Percentiles rank a stretch among this genome's conserved stretches.
phyloP scores from a whole-genome alignment of 2,797 vertebrate genomes.

The Gephyroberyx darwinii region DNA sequence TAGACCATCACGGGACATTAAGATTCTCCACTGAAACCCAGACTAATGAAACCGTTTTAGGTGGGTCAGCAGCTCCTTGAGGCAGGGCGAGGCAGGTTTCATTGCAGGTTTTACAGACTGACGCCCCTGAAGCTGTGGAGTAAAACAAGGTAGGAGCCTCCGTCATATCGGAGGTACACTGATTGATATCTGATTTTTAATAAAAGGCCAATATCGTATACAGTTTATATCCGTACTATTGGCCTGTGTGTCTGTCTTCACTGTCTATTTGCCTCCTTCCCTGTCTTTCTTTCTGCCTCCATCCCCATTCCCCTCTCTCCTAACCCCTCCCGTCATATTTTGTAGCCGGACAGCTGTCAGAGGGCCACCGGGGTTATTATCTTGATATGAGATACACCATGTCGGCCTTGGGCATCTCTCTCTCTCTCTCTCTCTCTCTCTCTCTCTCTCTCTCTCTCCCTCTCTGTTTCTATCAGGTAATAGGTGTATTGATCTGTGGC shows the following conservation, averaged over 20 bases:
- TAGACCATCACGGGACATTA: too few relatives aligned
- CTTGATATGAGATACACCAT: conserved; percentile 73
- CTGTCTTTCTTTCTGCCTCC: neutral
- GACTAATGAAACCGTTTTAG: too few relatives aligned
- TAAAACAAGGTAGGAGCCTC: too few relatives aligned
- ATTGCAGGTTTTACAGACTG: too few relatives aligned
- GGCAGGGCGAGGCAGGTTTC: too few relatives aligned
- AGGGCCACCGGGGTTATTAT: conserved; percentile 71
- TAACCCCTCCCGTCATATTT: conserved; percentile 43
- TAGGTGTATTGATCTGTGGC: conserved; percentile 69
- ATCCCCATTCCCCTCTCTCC: conserved; percentile 9
- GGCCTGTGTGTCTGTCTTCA: neutral
- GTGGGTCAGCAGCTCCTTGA: too few relatives aligned
- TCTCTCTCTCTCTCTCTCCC: conserved; percentile 21
- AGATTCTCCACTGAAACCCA: too few relatives aligned
- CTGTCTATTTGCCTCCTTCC: neutral
- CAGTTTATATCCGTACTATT: too few relatives aligned
- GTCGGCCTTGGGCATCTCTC: conserved; percentile 54
- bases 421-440: conserved; percentile 12
- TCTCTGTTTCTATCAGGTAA: conserved; percentile 58
- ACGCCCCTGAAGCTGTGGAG: too few relatives aligned
- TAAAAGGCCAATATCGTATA: too few relatives aligned
- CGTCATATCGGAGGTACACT: too few relatives aligned
- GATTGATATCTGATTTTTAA: too few relatives aligned
- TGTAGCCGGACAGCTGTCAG: conserved; percentile 58